Evolutionary conservation across 2,113 vertebrate species (phyloP).

Genomic region (Hippocampus guttulatus): DNA sequence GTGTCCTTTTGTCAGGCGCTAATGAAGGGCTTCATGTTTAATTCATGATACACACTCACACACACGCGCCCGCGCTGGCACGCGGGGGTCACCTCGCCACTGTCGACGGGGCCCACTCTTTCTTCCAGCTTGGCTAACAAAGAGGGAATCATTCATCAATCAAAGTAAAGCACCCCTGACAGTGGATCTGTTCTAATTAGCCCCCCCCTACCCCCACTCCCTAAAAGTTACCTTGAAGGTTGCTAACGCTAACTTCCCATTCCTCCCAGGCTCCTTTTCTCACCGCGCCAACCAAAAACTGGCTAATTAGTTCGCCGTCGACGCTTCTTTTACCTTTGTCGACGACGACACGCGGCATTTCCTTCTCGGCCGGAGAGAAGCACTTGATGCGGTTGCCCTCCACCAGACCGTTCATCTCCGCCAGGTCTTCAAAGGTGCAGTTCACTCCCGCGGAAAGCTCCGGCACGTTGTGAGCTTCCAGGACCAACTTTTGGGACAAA

Average conservation of each 20-base stretch:
- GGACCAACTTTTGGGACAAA: conserved; percentile 76
- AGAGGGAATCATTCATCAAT: conserved; percentile 83
- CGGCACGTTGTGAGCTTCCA: conserved; percentile 95
- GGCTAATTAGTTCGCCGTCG: conserved; percentile 35
- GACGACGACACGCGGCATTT: conserved; percentile 88
- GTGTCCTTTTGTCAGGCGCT: conserved; percentile 72
- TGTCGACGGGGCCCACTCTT: conserved; percentile 44
- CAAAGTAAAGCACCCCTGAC: conserved; percentile 74
- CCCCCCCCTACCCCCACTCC: conserved; percentile 19
- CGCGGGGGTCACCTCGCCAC: conserved; percentile 47
- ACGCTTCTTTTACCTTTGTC: conserved; percentile 80
- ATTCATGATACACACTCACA: conserved; percentile 75
- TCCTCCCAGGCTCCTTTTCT: conserved; percentile 20
- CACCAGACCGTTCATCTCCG: conserved; percentile 93
- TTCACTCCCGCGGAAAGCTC: conserved; percentile 95
- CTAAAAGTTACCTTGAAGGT: conserved; percentile 73
- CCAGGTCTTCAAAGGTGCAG: conserved; percentile 93
- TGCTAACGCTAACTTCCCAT: conserved; percentile 52
- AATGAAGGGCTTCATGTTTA: conserved; percentile 78
- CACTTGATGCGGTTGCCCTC: conserved; percentile 91
- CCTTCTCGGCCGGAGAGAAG: conserved; percentile 89
- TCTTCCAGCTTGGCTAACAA: conserved; percentile 58
- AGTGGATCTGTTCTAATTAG: conserved; percentile 76
- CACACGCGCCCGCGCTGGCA: conserved; percentile 56
- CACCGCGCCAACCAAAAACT: conserved; percentile 17